Conservation (phyloP, 2,113 vertebrate genomes). For the Butastur rufipennis region DNA sequence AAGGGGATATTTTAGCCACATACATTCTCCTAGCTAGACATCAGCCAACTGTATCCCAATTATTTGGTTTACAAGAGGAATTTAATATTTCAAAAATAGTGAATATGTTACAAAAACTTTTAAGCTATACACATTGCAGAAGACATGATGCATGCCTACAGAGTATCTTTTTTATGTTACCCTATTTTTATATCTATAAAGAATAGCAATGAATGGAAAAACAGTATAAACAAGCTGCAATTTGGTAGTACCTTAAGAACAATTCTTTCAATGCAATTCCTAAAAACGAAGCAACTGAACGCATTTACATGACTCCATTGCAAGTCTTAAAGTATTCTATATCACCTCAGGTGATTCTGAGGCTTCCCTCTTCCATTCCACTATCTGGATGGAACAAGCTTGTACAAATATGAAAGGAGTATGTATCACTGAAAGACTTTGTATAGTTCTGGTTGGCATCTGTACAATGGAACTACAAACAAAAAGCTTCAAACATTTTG, state of each 20-base stretch:
- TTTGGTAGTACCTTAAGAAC: background rate
- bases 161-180: background rate
- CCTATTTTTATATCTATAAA: background rate
- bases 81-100: background rate
- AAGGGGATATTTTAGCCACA: background rate
- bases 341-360: background rate
- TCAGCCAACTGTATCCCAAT: background rate
- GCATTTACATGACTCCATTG: background rate
- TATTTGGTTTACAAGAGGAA: background rate
- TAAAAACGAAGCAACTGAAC: background rate
- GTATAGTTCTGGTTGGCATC: background rate
- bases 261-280: background rate
- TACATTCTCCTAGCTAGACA: background rate
- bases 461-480: background rate
- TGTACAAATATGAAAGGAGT: background rate
- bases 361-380: background rate
- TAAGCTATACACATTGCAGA: background rate
- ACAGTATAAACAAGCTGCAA: background rate
- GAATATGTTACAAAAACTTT: background rate
- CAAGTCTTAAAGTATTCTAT: background rate
- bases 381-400: background rate
- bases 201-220: background rate
- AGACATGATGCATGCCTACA: background rate
- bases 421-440: background rate
- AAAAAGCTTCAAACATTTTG: background rate